Evolutionary conservation across 2,113 vertebrate species (phyloP), one percentile per base, ranked within the genome.

Genomic region (Myiopsitta monachus): DNA sequence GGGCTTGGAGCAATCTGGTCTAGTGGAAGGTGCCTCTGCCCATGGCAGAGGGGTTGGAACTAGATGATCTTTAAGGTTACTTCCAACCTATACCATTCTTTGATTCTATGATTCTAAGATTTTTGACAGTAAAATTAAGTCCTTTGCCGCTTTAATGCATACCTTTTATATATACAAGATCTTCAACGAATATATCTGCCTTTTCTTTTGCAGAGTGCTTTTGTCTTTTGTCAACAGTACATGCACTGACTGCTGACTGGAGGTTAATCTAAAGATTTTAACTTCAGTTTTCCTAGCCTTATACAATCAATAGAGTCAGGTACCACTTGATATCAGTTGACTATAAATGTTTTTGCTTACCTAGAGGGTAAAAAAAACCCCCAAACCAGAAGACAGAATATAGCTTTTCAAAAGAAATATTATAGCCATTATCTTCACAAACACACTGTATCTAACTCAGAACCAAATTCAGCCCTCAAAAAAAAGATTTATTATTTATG

Each of bases 371-470:
- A 52, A 82, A 73, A 57, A 62, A 67, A 30, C 18, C 22, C 47
- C 13, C 6, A 43, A 49, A 54, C 52, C 16, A 66, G 38, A 67
- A 69, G 63, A 49, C 14, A 67, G 43, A 91, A 59, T 36, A 72
- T 10, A 88, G 39, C 19, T 47, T 81, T 78, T 81, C 39, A 72
- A 72, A 95, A 83, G 83, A 91, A 87, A 68, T 79, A 83, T 62
- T 87, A 80, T 15, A 90, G 73, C 30, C 41, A 76, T 91, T 94
- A 93, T 68, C 89, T 95, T 77, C 47, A 84, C 44, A 95, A 84
- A 93, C n/a, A 76, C 54, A 36, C 18, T 69, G 62, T 75, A 85
- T 64, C 62, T 95, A 94, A 83, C 41, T 77, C 67, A 49, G 36
- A 95, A 91, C 19, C 41, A 92, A 87, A 93, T 93, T 82, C 83